A percentile compares a stretch with the other conserved stretches of the same genome.
Evolutionary conservation across 1,140 invertebrate genomes (phyloP).

Genomic region (Sitobion miscanthi): DNA sequence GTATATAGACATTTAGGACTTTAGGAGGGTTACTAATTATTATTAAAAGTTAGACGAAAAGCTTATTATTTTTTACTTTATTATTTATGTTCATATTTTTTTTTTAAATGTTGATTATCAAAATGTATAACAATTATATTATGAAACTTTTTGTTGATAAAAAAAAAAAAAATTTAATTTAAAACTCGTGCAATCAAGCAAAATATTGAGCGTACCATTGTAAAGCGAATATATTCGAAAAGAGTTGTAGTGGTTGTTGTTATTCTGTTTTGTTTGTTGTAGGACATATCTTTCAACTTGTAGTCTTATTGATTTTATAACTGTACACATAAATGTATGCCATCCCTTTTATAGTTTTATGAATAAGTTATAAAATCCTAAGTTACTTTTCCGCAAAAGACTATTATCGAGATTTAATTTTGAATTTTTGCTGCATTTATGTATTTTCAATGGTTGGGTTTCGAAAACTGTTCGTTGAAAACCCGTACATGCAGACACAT

Average conservation of each 20-base stretch:
- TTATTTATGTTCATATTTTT: neutral
- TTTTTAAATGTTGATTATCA: neutral
- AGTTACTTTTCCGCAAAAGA: too few relatives aligned
- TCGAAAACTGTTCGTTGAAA: too few relatives aligned
- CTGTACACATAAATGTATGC: too few relatives aligned
- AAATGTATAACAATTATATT: neutral
- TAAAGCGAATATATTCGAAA: neutral
- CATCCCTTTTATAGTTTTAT: too few relatives aligned
- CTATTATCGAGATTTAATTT: too few relatives aligned
- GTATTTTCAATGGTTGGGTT: too few relatives aligned
- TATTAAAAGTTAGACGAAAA: neutral
- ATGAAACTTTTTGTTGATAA: neutral
- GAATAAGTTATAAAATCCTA: too few relatives aligned
- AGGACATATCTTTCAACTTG: neutral
- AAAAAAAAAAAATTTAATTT: neutral
- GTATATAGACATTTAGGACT: neutral
- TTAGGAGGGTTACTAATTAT: neutral
- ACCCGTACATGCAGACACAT: too few relatives aligned
- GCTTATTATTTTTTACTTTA: neutral
- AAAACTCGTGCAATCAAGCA: neutral
- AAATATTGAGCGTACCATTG: neutral
- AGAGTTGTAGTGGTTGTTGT: neutral
- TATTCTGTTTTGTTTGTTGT: neutral
- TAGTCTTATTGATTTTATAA: neutral
- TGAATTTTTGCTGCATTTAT: too few relatives aligned